These are phyloP conservation scores for Cryptus viduatorius DNA, from an alignment of 2,888 invertebrate species.

Conservation along the genomic window DNA sequence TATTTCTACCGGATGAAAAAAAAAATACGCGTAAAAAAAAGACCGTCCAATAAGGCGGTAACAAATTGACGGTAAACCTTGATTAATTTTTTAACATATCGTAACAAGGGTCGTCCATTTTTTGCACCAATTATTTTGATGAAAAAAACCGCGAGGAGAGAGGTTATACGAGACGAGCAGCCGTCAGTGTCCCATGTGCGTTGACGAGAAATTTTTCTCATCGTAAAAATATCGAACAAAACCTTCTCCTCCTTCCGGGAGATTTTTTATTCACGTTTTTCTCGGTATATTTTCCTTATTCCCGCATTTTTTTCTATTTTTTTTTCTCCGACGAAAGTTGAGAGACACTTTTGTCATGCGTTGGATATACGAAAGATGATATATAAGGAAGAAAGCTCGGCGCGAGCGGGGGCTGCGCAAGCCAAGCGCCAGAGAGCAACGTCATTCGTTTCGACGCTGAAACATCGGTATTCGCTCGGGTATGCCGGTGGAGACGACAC, in stretches of 20 bases:
- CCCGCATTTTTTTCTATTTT: neutral
- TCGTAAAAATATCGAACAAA: neutral
- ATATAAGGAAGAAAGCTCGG: slow-evolving; percentile 42
- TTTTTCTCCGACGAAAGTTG: neutral
- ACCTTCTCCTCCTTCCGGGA: neutral
- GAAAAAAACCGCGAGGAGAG: neutral
- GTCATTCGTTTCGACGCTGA: slow-evolving; percentile 62
- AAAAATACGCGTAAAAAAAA: slow-evolving; percentile 11
- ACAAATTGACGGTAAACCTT: slow-evolving; percentile 32
- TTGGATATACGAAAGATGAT: slow-evolving; percentile 44
- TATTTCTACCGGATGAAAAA: slow-evolving; percentile 6
- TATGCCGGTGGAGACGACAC: slow-evolving; percentile 64
- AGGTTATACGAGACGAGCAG: neutral
- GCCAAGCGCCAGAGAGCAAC: slow-evolving; percentile 19
- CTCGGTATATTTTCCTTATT: neutral
- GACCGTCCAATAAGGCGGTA: neutral
- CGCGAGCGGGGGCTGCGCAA: neutral
- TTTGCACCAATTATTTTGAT: neutral
- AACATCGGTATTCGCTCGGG: slow-evolving; percentile 70
- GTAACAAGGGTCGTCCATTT: neutral
- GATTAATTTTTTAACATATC: slow-evolving; percentile 34
- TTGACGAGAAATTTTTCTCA: neutral
- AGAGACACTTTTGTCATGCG: slow-evolving; percentile 18
- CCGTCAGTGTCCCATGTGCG: neutral
- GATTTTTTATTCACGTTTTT: neutral